phyloP scores from a whole-genome alignment of 2,113 vertebrate genomes.

The Daboia siamensis region DNA sequence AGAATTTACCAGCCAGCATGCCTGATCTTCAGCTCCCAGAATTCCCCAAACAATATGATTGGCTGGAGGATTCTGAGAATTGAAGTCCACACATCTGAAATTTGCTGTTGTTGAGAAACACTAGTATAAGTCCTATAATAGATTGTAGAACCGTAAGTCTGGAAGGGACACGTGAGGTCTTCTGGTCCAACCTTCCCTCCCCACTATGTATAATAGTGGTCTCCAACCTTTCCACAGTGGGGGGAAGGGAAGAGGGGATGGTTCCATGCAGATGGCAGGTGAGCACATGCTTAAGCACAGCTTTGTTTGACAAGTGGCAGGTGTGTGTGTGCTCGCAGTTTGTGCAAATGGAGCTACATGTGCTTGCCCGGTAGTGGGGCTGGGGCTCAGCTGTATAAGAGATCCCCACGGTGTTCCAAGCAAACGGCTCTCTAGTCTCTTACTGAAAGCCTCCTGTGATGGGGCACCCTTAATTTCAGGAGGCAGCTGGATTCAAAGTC shows the following conservation, averaged over 20 bases:
- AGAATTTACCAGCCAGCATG: too few relatives aligned
- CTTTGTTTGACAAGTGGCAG: too few relatives aligned
- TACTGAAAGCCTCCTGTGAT: background rate
- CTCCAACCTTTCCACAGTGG: too few relatives aligned
- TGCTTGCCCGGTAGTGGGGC: too few relatives aligned
- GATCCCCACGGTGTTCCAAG: background rate
- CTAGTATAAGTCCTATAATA: background rate
- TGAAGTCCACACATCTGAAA: background rate
- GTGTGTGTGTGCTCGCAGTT: too few relatives aligned
- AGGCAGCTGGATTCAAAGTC: background rate
- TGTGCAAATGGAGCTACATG: too few relatives aligned
- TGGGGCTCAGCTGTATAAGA: too few relatives aligned
- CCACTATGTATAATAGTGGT: background rate
- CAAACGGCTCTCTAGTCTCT: background rate
- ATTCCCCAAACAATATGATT: background rate
- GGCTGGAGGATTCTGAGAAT: background rate
- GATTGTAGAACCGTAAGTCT: background rate
- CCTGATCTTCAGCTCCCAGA: background rate
- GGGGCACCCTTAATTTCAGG: background rate
- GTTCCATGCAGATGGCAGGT: fast-evolving
- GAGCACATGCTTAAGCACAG: too few relatives aligned
- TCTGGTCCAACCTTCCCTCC: background rate
- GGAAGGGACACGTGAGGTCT: background rate
- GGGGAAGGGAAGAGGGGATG: too few relatives aligned
- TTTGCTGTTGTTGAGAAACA: background rate